A percentile compares a stretch with the other conserved stretches of the same genome.
Evolutionary conservation across 1,140 invertebrate species (phyloP).

Genomic region (Bombus impatiens): DNA sequence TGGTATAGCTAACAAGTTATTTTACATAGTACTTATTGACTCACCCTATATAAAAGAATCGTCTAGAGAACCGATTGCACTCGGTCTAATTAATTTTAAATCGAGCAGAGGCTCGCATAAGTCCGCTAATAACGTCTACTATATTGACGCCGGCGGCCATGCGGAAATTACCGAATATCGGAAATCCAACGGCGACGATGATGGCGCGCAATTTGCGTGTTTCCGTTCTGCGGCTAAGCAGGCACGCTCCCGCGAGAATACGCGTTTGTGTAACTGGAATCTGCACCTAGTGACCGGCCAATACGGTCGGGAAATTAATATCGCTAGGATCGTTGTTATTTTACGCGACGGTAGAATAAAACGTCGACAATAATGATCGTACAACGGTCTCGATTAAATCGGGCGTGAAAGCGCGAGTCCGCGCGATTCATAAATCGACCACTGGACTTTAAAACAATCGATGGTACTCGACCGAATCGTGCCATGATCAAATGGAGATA

Average conservation of each 20-base stretch:
- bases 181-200: conserved; percentile 65
- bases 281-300: conserved; percentile 15
- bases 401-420: not conserved
- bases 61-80: not conserved
- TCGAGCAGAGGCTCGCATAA: conserved; percentile 35
- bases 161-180: conserved; percentile 67
- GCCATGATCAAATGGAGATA: not conserved
- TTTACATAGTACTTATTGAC: no score
- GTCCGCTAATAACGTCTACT: conserved; percentile 55
- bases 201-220: conserved; percentile 65
- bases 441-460: not conserved
- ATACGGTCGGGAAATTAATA: conserved; percentile 27
- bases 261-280: conserved; percentile 5
- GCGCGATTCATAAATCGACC: not conserved
- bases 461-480: not conserved
- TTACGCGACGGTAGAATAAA: conserved; percentile 11
- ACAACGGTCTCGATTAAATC: not conserved
- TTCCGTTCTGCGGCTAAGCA: conserved; percentile 57
- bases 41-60: not conserved
- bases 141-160: conserved; percentile 30
- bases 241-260: not conserved
- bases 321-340: conserved; percentile 6
- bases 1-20: no score
- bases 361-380: conserved; percentile 16
- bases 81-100: conserved; percentile 62